Percentiles rank a stretch among this genome's conserved stretches.
phyloP scores from a whole-genome alignment of 1,140 invertebrate species.

The Pseudomyrmex pallidus region DNA sequence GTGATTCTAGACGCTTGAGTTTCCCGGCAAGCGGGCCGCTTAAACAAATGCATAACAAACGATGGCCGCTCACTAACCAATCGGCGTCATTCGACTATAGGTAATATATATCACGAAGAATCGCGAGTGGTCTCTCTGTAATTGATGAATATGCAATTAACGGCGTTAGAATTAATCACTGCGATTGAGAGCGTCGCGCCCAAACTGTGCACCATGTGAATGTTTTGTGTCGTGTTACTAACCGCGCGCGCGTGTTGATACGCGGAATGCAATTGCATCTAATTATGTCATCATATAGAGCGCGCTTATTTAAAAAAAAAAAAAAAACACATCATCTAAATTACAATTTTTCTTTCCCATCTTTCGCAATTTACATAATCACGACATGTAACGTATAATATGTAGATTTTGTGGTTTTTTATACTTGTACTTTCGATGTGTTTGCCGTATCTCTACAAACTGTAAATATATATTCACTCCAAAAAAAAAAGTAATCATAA shows the following conservation, averaged over 20 bases:
- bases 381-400: slow-evolving; percentile 1
- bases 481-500: background rate
- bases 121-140: slow-evolving; percentile 33
- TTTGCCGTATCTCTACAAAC: background rate
- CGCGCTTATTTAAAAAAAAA: background rate
- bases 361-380: background rate
- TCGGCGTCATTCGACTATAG: slow-evolving; percentile 84
- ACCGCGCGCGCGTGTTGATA: slow-evolving; percentile 61
- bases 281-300: no score
- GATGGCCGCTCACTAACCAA: slow-evolving; percentile 83
- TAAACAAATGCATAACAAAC: slow-evolving; percentile 83
- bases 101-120: slow-evolving; percentile 77
- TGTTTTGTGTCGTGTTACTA: slow-evolving; percentile 72
- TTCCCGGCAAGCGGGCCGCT: slow-evolving; percentile 83
- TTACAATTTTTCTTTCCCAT: background rate
- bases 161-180: slow-evolving; percentile 49
- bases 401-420: background rate
- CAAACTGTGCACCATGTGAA: slow-evolving; percentile 58
- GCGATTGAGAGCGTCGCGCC: slow-evolving; percentile 36
- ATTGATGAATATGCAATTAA: slow-evolving; percentile 49
- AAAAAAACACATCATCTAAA: background rate
- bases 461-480: background rate
- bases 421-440: background rate
- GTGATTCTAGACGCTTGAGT: slow-evolving; percentile 84
- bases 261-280: slow-evolving; percentile 58